Percentiles rank a stretch among this genome's conserved stretches.
Conservation (phyloP, 2,113 vertebrate species). For the Daphoenositta chrysoptera region DNA sequence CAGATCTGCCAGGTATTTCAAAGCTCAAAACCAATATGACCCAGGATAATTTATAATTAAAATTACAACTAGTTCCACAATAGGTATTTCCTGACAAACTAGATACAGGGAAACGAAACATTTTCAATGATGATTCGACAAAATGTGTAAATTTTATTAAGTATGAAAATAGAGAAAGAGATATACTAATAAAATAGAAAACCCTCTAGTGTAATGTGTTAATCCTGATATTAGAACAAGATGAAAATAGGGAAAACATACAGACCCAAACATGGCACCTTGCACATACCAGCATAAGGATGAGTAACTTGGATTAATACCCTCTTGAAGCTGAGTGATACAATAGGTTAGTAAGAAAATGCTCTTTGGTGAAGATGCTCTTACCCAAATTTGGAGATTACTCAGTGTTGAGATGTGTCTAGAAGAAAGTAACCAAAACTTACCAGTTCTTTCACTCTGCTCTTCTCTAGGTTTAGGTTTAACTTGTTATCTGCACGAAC, state of each 20-base stretch:
- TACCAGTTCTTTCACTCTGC: slow-evolving; percentile 90
- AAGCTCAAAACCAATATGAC: neutral
- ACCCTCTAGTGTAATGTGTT: neutral
- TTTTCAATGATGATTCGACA: neutral
- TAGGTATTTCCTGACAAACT: neutral
- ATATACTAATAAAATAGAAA: neutral
- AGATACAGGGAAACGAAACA: neutral
- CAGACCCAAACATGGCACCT: neutral
- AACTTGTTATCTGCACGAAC: slow-evolving; percentile 83
- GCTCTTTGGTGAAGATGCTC: neutral
- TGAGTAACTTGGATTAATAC: neutral
- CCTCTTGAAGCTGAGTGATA: neutral
- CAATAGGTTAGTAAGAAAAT: neutral
- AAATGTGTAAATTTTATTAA: neutral
- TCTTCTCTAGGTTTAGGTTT: slow-evolving; percentile 92
- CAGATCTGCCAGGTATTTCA: neutral
- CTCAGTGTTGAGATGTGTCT: neutral
- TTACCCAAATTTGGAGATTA: neutral
- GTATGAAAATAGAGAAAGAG: neutral
- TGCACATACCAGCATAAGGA: neutral
- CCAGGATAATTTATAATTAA: neutral
- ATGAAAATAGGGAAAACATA: neutral
- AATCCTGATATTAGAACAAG: neutral
- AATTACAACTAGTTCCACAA: neutral
- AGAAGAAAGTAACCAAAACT: slow-evolving; percentile 29